Evolutionary conservation across 1,140 invertebrate species (phyloP), one percentile per base, ranked within the genome.

Genomic region (Neelides sp.): DNA sequence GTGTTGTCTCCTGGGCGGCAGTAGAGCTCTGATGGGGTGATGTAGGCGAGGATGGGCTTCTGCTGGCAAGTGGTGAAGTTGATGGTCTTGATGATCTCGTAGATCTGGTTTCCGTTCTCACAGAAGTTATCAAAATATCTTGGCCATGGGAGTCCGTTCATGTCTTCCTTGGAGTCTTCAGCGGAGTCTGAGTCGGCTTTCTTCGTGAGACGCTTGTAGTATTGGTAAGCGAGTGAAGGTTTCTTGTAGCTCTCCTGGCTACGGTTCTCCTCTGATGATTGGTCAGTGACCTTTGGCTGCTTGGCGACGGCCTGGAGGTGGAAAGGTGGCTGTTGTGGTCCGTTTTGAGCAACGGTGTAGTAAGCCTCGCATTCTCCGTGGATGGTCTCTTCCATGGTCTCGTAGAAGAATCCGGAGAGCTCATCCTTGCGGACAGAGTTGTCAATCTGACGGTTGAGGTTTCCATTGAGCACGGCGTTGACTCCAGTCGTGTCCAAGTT

Each of bases 41-140:
- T 27, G 50, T 51, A 48, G 32, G 50, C 51, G 10, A 61, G 47
- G 26, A 59, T 54, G 26, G 62, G 55, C 35, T 58, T 55, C n/a
- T 59, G 42, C 12, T 22, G 41, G 44, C 62, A 63, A 22, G 50
- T 50, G 45, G 60, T 61, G 32, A 62, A 62, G 52, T 63, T 62
- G 32, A 57, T 44, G 36, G 53, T 48, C 51, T 63, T 63, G 41
- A 51, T 46, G 52, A 63, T 60, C 24, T 62, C 55, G 50, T 58
- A 63, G 44, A 62, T 51, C 53, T 61, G 55, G 23, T 57, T 52
- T 4, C 52, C 36, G 4, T 57, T 48, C 2, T 55, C 30, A 45
- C 62, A 63, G 47, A 61, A 58, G 15, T 57, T 20, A 19, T 53
- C 19, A 32, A 52, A 54, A 48, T 61, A 48, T 22, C 41, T 44